A percentile compares a stretch with the other conserved stretches of the same genome.
These are phyloP conservation scores for Phengaris arion DNA, from an alignment of 2,888 invertebrate species.

Conservation along the genomic window DNA sequence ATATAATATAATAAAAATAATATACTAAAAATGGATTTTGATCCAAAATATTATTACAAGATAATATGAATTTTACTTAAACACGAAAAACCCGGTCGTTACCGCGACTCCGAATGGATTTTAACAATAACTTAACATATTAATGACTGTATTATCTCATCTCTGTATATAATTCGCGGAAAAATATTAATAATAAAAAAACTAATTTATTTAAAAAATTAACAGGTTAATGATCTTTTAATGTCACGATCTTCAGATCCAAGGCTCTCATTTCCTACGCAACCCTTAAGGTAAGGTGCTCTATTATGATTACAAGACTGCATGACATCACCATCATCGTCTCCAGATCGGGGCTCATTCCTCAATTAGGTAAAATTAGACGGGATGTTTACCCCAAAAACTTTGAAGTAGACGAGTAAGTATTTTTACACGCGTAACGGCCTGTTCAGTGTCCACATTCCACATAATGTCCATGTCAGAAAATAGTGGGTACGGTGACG, in stretches of 20 bases:
- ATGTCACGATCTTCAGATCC: not conserved
- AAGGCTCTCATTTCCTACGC: not conserved
- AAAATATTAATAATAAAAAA: not conserved
- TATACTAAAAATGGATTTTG: too few species aligned
- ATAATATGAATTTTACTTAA: not conserved
- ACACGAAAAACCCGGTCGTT: too few species aligned
- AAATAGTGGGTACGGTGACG: too few species aligned
- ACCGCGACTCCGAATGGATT: not conserved
- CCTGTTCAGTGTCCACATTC: too few species aligned
- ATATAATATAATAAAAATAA: too few species aligned
- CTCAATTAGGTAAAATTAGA: too few species aligned
- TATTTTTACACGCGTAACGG: too few species aligned
- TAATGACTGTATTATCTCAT: conserved; percentile 1
- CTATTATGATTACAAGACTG: not conserved
- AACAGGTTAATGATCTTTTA: conserved; percentile 8
- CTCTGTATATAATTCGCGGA: not conserved
- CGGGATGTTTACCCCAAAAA: not conserved
- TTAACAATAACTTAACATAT: conserved; percentile 10
- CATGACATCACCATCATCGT: not conserved
- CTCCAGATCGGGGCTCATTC: too few species aligned
- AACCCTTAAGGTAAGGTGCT: not conserved
- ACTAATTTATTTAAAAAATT: not conserved
- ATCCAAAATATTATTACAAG: too few species aligned
- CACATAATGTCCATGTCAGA: too few species aligned
- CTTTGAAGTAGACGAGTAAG: too few species aligned